Conservation (phyloP, 2,888 invertebrate species). For the Macrophya annulata region DNA sequence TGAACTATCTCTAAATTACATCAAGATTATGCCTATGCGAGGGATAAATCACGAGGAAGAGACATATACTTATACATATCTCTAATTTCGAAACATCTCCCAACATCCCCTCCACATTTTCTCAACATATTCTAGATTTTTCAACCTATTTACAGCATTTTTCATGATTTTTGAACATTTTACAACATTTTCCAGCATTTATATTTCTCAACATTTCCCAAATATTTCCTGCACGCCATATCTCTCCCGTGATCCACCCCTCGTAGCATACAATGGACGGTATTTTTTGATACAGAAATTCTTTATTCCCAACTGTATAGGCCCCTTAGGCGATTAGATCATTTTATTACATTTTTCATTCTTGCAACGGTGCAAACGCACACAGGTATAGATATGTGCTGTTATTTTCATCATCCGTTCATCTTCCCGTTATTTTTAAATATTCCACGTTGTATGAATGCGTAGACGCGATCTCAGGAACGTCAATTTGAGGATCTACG, state of each 20-base stretch:
- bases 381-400: slow-evolving; percentile 19
- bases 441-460: slow-evolving; percentile 39
- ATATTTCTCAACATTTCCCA: too few relatives aligned
- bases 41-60: too few relatives aligned
- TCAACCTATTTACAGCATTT: too few relatives aligned
- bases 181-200: too few relatives aligned
- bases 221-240: too few relatives aligned
- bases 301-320: neutral
- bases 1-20: slow-evolving; percentile 1
- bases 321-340: neutral
- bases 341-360: neutral
- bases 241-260: too few relatives aligned
- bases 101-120: too few relatives aligned
- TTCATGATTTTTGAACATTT: too few relatives aligned
- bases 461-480: slow-evolving; percentile 37
- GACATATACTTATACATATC: too few relatives aligned
- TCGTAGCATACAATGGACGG: neutral
- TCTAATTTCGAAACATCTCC: too few relatives aligned
- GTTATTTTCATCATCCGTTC: slow-evolving; percentile 47
- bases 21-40: too few relatives aligned
- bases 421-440: slow-evolving; percentile 51
- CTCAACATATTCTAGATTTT: too few relatives aligned
- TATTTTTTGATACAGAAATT: neutral
- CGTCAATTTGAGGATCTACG: slow-evolving; percentile 18
- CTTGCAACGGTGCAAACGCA: neutral